Percentiles rank a stretch among this genome's conserved stretches.
phyloP scores from a whole-genome alignment of 2,888 invertebrate genomes.

The Gastracanthus pulcherrimus region DNA sequence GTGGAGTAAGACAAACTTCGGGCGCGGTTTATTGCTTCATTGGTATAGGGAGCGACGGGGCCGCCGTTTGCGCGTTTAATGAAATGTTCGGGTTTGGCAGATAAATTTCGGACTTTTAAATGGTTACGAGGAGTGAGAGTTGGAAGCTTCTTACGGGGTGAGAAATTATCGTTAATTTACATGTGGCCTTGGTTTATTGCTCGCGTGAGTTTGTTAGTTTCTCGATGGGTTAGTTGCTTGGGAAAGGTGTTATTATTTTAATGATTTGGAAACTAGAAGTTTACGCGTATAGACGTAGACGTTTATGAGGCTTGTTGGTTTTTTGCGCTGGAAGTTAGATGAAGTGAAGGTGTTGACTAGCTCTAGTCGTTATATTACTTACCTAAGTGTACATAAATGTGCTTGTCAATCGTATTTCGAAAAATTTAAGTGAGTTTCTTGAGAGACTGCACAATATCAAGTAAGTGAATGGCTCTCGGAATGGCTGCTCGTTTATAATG shows the following conservation, averaged over 20 bases:
- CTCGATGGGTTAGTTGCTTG: not conserved
- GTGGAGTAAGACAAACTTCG: slow-evolving; percentile 1
- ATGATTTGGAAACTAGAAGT: not conserved
- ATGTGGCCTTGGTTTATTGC: not conserved
- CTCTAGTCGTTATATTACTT: too few species aligned
- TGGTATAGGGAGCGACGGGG: slow-evolving; percentile 31
- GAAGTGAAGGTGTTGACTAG: not conserved
- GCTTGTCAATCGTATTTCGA: too few species aligned
- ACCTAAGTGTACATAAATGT: too few species aligned
- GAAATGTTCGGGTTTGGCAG: not conserved
- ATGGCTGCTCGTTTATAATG: too few species aligned
- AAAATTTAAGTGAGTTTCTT: too few species aligned
- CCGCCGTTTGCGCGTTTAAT: not conserved
- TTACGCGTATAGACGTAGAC: too few species aligned
- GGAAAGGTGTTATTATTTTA: not conserved
- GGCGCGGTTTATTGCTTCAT: slow-evolving; percentile 43
- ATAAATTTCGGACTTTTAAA: slow-evolving; percentile 25
- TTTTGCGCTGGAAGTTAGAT: not conserved
- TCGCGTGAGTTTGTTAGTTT: too few species aligned
- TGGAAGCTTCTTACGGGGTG: not conserved
- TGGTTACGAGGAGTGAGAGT: too few species aligned
- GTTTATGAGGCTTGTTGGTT: not conserved
- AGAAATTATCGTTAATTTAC: not conserved
- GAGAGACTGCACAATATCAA: too few species aligned
- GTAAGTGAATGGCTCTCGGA: too few species aligned